Conservation (phyloP, 2,888 invertebrate species). For the Sinohyriopsis cumingii region DNA sequence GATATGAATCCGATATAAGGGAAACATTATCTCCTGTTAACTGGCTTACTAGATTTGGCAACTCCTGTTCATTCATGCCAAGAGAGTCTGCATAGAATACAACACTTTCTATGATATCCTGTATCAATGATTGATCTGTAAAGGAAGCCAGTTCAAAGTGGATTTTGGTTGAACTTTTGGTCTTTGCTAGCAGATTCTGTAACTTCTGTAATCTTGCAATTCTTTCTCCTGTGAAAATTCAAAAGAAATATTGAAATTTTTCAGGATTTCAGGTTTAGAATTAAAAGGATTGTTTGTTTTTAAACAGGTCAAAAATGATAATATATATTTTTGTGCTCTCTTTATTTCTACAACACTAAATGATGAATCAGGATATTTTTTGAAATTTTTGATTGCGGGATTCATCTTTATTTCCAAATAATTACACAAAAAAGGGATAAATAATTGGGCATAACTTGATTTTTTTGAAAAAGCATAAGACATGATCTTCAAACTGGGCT, state of each 20-base stretch:
- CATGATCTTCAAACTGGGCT: no score
- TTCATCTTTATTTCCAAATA: no score
- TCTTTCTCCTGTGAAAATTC: conserved; percentile 77
- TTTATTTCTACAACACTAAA: no score
- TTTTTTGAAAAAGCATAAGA: no score
- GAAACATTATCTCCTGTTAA: conserved; percentile 82
- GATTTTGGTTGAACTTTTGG: conserved; percentile 77
- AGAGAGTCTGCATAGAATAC: conserved; percentile 85
- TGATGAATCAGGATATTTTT: no score
- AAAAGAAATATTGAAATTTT: conserved; percentile 1
- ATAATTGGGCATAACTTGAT: no score
- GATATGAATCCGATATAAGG: conserved; percentile 84
- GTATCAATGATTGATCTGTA: conserved; percentile 81
- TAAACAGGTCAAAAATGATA: not conserved
- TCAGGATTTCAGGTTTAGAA: not conserved
- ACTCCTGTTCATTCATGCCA: conserved; percentile 92
- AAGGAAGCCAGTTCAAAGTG: conserved; percentile 93
- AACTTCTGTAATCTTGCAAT: conserved; percentile 79
- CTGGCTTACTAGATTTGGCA: conserved; percentile 83
- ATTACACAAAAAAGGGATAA: no score
- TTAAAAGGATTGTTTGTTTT: not conserved
- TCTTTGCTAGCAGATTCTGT: conserved; percentile 79
- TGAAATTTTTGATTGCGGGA: no score
- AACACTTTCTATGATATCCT: conserved; percentile 79
- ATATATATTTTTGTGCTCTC: no score